A percentile compares a stretch with the other conserved stretches of the same genome.
phyloP scores from a whole-genome alignment of 2,888 invertebrate species.

The Polydrusus cervinus region DNA sequence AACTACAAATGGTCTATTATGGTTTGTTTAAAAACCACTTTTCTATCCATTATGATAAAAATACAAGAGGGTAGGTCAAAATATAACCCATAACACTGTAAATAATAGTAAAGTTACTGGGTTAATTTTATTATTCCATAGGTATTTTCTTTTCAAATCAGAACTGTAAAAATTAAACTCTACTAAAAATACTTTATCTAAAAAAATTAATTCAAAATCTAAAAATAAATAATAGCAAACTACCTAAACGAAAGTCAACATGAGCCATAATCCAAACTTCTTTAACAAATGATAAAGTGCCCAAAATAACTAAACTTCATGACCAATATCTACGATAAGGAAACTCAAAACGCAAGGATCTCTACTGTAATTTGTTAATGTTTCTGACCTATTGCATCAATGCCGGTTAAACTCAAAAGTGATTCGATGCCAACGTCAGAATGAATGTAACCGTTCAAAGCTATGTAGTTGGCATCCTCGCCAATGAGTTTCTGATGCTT shows the following conservation, averaged over 20 bases:
- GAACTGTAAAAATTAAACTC: too few species aligned
- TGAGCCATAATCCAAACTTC: conserved; percentile 42
- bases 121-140: too few species aligned
- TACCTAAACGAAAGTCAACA: conserved; percentile 46
- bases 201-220: conserved; percentile 3
- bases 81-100: too few species aligned
- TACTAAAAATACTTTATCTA: too few species aligned
- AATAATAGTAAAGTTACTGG: too few species aligned
- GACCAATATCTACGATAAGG: conserved; percentile 34
- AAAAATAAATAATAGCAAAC: conserved; percentile 40
- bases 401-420: conserved; percentile 77
- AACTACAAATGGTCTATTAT: too few species aligned
- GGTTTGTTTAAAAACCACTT: too few species aligned
- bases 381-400: conserved; percentile 67
- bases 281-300: conserved; percentile 24
- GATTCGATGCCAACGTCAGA: conserved; percentile 80
- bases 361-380: conserved; percentile 48
- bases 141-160: too few species aligned
- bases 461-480: conserved; percentile 83
- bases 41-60: too few species aligned
- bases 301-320: conserved; percentile 32
- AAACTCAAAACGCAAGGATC: conserved; percentile 32
- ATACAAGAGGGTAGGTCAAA: too few species aligned
- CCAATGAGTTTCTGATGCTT: conserved; percentile 83
- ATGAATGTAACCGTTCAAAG: conserved; percentile 81